Base-by-base conservation (phyloP, 2,113 vertebrate species). In the Nothocercus julius region DNA sequence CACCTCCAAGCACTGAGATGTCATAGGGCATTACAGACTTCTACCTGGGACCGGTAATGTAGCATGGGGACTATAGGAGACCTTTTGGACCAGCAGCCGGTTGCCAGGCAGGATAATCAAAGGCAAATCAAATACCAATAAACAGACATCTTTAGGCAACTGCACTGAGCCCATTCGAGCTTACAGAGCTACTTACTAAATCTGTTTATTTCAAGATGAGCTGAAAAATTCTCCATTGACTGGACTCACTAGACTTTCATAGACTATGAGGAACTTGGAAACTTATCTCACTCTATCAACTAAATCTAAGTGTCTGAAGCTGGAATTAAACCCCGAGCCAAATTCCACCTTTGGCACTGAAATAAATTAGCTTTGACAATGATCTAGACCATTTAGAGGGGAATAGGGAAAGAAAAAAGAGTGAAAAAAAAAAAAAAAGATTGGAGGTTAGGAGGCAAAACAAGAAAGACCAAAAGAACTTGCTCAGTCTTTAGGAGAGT, bases 1-100 rank as follows among this genome's bases (percentile, higher is more conserved):
- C 17, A 51, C n/a, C 5, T 87, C 12, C 62, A 47, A 16, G 8
- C 0, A 0, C 1, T 25, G 21, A 66, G n/a, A 12, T 82, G 21
- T 68, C 75, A 40, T 2, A 42, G 8, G 3, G 17, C 20, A 58
- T 15, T 19, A 66, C 62, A 53, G 74, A 40, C 19, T 28, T 28
- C 53, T 54, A 8, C 20, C 1, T 15, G 16, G 5, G 25, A 16
- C 6, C 91, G 27, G 11, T 72, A n/a, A 9, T 24, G 36, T 1
- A 1, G 20, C 27, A 51, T 25, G 53, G 13, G 40, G n/a, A 15
- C 30, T 79, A 4, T 7, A 54, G 36, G 70, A 91, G 2, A 54
- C 9, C 0, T 74, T 58, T 56, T 63, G 58, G 12, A 78, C 20
- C 1, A 2, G 45, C 14, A 76, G 18, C 9, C 87, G 56, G 47